Evolutionary conservation across 2,797 vertebrate species (phyloP).

Genomic region (Myripristis jacobus): DNA sequence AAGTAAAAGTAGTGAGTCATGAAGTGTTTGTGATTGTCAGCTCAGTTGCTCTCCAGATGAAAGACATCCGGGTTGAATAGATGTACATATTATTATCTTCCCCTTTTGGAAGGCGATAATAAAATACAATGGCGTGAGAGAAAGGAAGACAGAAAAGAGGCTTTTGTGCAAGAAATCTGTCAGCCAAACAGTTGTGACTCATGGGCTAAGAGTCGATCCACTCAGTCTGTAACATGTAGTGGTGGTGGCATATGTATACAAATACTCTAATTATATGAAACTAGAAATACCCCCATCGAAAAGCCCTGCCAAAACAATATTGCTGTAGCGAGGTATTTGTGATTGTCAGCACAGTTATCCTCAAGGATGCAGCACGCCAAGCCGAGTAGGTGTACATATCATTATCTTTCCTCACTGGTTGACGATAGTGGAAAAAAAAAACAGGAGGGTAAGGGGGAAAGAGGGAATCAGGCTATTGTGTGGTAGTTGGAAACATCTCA

Average conservation of each 20-base stretch:
- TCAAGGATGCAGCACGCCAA: slow-evolving; percentile 33
- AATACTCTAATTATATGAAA: background rate
- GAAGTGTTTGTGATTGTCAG: background rate
- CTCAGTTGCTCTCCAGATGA: background rate
- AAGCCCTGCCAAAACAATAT: slow-evolving; percentile 32
- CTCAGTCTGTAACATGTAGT: too few species aligned
- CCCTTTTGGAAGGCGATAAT: background rate
- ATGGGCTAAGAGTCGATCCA: too few species aligned
- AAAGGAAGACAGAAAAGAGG: too few species aligned
- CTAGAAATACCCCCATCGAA: slow-evolving; percentile 13
- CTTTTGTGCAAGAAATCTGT: too few species aligned
- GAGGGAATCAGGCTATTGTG: too few species aligned
- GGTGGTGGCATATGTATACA: background rate
- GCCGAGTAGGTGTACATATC: slow-evolving; percentile 54
- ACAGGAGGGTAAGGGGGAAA: too few species aligned
- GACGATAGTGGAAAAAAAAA: background rate
- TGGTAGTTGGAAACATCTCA: too few species aligned
- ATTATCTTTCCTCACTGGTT: slow-evolving; percentile 37
- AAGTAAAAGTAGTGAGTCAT: too few species aligned
- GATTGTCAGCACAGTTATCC: slow-evolving; percentile 27
- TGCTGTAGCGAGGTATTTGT: slow-evolving; percentile 2
- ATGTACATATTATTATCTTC: slow-evolving; percentile 1
- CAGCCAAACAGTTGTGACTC: too few species aligned
- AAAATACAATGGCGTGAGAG: background rate
- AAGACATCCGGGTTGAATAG: slow-evolving; percentile 4